Base-by-base conservation (phyloP, 2,888 invertebrate species). In the Cecidostiba fungosa region DNA sequence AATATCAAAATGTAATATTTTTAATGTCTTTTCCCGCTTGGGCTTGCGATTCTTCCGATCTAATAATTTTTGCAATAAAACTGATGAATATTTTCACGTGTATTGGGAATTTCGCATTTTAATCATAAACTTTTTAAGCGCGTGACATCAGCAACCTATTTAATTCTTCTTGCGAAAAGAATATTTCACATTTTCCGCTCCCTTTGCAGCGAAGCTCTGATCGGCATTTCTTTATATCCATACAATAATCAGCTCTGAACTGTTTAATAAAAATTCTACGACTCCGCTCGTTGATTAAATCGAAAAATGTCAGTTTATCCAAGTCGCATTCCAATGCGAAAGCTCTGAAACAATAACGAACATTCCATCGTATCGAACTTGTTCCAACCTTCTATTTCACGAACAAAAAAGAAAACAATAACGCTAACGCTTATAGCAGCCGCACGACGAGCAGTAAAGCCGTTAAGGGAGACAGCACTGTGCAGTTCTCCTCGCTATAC, bases 361-460 rank as follows among this genome's bases (percentile, higher is more conserved):
- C n/a, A 10, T 72, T 39, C 3, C 36, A 10, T 19, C 39, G 36
- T n/a, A 19, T 10, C 16, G 14, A 32, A 72, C 36, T 72, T 8
- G 23, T n/a, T 39, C n/a, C 39, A 32, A 23, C 2, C 23, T 23
- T 6, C 6, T 32, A 69, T 19, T 16, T 69, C 36, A 16, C 16
- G 29, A 69, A 69, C 19, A 16, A 26, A 39, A 39, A 39, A 43
- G 12, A 43, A n/a, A 72, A 14, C 72, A 43, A 14, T 39, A n/a
- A 36, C 70, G 19, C 70, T 32, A 43, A 72, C 72, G 32, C n/a
- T 70, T n/a, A 59, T 59, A 29, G 26, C 43, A 14, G 32, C 43
- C 19, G 43, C 29, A 32, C 29, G n/a, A 80, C 72, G 80, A 80
- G 54, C 50, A 72, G 73, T 32, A 59, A 81, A 81, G 66, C 78